Evolutionary conservation across 2,113 vertebrate genomes (phyloP).

Genomic region (Pseudorectes ferrugineus): DNA sequence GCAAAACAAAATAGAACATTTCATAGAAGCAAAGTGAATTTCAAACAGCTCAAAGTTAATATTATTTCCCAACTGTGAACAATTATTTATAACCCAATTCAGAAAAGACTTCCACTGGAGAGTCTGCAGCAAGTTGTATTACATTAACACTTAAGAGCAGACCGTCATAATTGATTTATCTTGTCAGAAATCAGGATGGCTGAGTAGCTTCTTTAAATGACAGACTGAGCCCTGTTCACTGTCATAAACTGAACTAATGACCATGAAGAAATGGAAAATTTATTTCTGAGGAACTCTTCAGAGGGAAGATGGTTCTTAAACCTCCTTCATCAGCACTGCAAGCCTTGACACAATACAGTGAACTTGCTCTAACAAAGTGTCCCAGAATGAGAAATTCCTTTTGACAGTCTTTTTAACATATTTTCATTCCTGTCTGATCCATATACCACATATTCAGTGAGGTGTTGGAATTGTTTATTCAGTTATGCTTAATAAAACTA

Average conservation of each 20-base stretch:
- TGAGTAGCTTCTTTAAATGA: neutral
- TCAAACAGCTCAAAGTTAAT: neutral
- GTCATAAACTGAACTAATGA: neutral
- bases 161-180: neutral
- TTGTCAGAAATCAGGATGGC: neutral
- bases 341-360: neutral
- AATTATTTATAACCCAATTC: neutral
- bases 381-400: neutral
- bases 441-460: neutral
- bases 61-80: neutral
- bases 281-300: neutral
- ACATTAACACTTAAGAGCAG: slow-evolving; percentile 28
- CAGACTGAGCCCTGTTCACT: neutral
- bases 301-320: neutral
- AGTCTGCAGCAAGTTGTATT: slow-evolving; percentile 12
- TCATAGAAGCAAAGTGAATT: neutral
- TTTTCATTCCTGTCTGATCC: neutral
- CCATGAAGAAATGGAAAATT: neutral
- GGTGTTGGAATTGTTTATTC: neutral
- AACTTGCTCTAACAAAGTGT: neutral
- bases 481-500: neutral
- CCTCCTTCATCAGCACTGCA: neutral
- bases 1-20: neutral
- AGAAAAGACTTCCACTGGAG: neutral
- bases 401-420: neutral